These are phyloP conservation scores for Scotopteryx bipunctaria DNA, from an alignment of 2,888 invertebrate species.

Conservation along the genomic window DNA sequence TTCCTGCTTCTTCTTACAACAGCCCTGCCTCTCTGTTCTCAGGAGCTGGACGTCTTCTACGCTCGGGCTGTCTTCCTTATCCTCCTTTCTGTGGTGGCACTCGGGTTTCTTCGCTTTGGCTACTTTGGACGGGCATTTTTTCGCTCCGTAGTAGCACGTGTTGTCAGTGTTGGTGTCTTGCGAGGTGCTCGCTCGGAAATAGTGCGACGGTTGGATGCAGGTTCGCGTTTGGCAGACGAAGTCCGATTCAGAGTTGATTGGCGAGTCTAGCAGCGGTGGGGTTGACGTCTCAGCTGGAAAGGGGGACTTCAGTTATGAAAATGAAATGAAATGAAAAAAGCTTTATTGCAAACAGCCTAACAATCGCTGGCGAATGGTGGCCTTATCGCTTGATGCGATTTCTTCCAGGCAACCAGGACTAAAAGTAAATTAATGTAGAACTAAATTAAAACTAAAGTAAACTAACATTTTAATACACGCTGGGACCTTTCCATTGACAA, in stretches of 20 bases:
- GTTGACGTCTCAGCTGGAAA: constrained; percentile 70
- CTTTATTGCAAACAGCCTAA: too few species aligned
- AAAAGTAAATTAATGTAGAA: too few species aligned
- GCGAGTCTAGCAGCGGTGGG: constrained; percentile 66
- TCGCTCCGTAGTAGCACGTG: constrained; percentile 70
- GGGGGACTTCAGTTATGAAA: not conserved
- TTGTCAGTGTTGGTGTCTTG: constrained; percentile 48
- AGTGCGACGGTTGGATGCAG: constrained; percentile 75
- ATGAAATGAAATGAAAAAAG: not conserved
- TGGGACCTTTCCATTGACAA: too few species aligned
- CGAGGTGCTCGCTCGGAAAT: constrained; percentile 64
- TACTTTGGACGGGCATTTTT: constrained; percentile 69
- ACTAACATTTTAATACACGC: too few species aligned
- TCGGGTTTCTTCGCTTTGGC: constrained; percentile 58
- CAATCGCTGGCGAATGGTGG: too few species aligned
- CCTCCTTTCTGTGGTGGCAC: constrained; percentile 58
- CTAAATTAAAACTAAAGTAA: too few species aligned
- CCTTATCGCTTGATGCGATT: too few species aligned
- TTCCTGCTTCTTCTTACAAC: constrained; percentile 64
- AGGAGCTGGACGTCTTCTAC: constrained; percentile 68
- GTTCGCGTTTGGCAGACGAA: constrained; percentile 70
- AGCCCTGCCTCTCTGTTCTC: constrained; percentile 57
- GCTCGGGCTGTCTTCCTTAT: constrained; percentile 66
- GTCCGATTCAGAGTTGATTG: constrained; percentile 65
- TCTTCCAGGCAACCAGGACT: too few species aligned